These are phyloP conservation scores for Drosophila cardini DNA, from an alignment of 1,140 invertebrate genomes.

Conservation along the genomic window DNA sequence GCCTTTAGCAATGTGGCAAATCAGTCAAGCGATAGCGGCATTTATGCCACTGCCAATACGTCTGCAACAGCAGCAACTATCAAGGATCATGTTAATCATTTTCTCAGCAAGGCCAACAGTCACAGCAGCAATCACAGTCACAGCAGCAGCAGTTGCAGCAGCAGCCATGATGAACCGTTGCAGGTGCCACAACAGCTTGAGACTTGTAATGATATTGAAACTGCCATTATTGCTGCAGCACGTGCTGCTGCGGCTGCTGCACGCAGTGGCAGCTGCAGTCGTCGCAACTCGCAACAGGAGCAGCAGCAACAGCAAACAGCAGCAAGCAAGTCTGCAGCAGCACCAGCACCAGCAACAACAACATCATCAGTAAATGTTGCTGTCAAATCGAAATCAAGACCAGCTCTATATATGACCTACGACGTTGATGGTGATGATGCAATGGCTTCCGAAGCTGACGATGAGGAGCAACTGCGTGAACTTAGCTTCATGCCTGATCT, in stretches of 20 bases:
- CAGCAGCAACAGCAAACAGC: conserved; percentile 22
- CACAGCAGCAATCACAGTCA: conserved; percentile 46
- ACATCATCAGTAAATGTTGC: background rate
- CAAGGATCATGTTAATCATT: conserved; percentile 67
- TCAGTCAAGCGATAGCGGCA: conserved; percentile 76
- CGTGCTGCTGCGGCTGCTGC: conserved; percentile 67
- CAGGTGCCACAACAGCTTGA: conserved; percentile 71
- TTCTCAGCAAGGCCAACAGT: conserved; percentile 62
- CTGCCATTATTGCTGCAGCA: conserved; percentile 79
- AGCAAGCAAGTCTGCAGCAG: background rate
- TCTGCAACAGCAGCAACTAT: conserved; percentile 19
- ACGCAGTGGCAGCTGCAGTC: conserved; percentile 59
- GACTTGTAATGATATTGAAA: conserved; percentile 80
- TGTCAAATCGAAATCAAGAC: conserved; percentile 26
- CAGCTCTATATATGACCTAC: conserved; percentile 49
- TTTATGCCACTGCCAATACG: conserved; percentile 49
- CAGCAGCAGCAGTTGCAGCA: conserved; percentile 48
- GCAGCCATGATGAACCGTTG: conserved; percentile 45
- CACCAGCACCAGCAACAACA: conserved; percentile 9
- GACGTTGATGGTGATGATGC: conserved; percentile 20
- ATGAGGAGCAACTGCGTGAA: conserved; percentile 55
- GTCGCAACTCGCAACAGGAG: conserved; percentile 68
- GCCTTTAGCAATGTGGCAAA: conserved; percentile 35
- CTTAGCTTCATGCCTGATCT: conserved; percentile 68
- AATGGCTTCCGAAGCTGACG: conserved; percentile 16